A percentile compares a stretch with the other conserved stretches of the same genome.
These are phyloP conservation scores for Uloborus diversus DNA, from an alignment of 1,140 invertebrate species.

Conservation along the genomic window DNA sequence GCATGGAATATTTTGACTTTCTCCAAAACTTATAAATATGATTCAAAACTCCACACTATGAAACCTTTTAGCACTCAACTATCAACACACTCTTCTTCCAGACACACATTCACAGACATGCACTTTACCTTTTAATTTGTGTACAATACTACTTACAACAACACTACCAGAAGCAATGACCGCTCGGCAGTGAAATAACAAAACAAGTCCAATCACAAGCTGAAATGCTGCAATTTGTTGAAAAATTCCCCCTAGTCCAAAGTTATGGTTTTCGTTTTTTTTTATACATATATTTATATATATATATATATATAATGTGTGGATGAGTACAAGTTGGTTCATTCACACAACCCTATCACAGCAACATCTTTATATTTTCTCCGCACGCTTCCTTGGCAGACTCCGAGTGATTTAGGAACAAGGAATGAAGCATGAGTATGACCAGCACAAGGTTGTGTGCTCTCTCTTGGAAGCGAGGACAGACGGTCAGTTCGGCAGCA, in stretches of 20 bases:
- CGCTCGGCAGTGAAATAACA: slow-evolving; percentile 32
- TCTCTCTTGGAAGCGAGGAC: neutral
- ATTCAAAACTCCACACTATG: slow-evolving; percentile 31
- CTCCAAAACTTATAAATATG: slow-evolving; percentile 34
- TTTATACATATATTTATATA: slow-evolving; percentile 41
- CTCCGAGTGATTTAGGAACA: slow-evolving; percentile 50
- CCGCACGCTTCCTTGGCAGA: slow-evolving; percentile 45
- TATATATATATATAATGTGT: slow-evolving; percentile 50
- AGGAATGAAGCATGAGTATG: slow-evolving; percentile 43
- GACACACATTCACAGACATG: neutral
- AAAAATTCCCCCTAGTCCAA: neutral
- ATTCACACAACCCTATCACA: slow-evolving; percentile 51
- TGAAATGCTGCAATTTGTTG: slow-evolving; percentile 18
- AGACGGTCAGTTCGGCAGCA: neutral
- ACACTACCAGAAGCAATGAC: slow-evolving; percentile 6
- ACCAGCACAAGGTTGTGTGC: slow-evolving; percentile 2
- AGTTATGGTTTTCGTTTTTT: no score
- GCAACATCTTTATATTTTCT: slow-evolving; percentile 40
- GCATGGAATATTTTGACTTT: slow-evolving; percentile 48
- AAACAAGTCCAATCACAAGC: slow-evolving; percentile 44
- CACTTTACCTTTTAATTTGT: neutral
- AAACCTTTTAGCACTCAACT: slow-evolving; percentile 11
- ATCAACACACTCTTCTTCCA: slow-evolving; percentile 2
- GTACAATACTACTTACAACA: slow-evolving; percentile 48
- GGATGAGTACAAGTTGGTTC: slow-evolving; percentile 31